These are phyloP conservation scores for Pteruthius melanotis DNA, from an alignment of 2,113 vertebrate genomes.

Conservation along the genomic window DNA sequence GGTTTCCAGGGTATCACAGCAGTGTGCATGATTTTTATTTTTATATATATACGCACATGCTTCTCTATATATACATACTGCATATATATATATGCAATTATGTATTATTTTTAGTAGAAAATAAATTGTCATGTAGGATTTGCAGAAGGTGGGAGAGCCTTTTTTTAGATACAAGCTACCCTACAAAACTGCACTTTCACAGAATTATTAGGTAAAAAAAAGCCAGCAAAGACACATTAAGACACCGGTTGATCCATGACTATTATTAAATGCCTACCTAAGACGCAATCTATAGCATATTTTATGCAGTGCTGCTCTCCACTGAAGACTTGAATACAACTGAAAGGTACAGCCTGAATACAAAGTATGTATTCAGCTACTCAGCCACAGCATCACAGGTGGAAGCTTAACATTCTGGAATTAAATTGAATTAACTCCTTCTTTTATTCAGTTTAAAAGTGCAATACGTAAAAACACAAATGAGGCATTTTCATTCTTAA, in stretches of 20 bases:
- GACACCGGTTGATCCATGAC: not conserved
- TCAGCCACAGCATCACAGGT: not conserved
- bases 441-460: not conserved
- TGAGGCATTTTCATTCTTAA: not conserved
- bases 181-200: not conserved
- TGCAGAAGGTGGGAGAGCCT: slow-evolving; percentile 18
- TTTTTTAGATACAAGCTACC: slow-evolving; percentile 20
- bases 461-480: not conserved
- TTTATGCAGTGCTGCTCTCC: not conserved
- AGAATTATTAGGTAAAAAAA: slow-evolving; percentile 14
- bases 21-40: not conserved
- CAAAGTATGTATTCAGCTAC: not conserved
- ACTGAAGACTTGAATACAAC: not conserved
- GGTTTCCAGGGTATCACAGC: slow-evolving; percentile 6
- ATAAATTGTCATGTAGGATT: slow-evolving; percentile 31
- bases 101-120: slow-evolving; percentile 31
- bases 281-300: not conserved
- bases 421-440: not conserved
- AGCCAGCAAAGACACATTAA: not conserved
- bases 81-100: not conserved
- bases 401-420: not conserved
- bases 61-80: not conserved
- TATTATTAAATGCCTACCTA: slow-evolving; percentile 15
- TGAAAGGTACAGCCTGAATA: not conserved
- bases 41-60: not conserved